Base-by-base conservation (phyloP, 1,140 invertebrate species). In the Ladona fulva region DNA sequence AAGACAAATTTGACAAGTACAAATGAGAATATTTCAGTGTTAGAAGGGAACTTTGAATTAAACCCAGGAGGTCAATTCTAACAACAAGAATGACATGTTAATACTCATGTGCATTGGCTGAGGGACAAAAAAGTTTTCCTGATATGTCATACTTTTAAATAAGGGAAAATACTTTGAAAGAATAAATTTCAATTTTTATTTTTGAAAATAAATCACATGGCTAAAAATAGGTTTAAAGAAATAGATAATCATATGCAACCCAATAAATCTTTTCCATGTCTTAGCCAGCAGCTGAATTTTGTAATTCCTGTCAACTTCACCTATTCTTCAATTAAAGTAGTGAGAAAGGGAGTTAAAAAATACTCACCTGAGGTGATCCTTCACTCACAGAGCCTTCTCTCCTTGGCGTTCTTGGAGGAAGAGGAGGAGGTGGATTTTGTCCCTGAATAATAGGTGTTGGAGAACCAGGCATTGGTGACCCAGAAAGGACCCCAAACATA, bases 321-420 rank as follows among this genome's bases (percentile, higher is more conserved):
- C n/a, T 42, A 52, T 22, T 1, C 6, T 78, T 66, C 77, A 44
- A 25, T 3, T 52, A 59, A 22, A 75, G 59, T 42, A 78, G n/a
- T 37, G 74, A 66, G 16, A 25, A 73, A 80, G 22, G 24, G 16
- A 75, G 29, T 77, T 24, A 74, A 14, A 76, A 76, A 81, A 80
- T 87, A 86, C 83, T 88, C 86, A 82, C 88, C 87, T 11, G 86
- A 87, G 74, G 87, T 88, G 79, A 80, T 82, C 24, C 83, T 84
- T 91, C 90, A 16, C 88, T 87, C n/a, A 87, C 81, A 37, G 87
- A 89, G 81, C 87, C 89, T 80, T 91, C 90, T 76, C 89, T 83
- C 79, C 88, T 87, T 75, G 88, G 82, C 79, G 84, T 83, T 74
- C 89, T 84, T 0, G 90, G 90, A 11, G 90, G 89, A 42, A 90